Conservation (phyloP, 2,888 invertebrate species). For the Helicoverpa assulta region DNA sequence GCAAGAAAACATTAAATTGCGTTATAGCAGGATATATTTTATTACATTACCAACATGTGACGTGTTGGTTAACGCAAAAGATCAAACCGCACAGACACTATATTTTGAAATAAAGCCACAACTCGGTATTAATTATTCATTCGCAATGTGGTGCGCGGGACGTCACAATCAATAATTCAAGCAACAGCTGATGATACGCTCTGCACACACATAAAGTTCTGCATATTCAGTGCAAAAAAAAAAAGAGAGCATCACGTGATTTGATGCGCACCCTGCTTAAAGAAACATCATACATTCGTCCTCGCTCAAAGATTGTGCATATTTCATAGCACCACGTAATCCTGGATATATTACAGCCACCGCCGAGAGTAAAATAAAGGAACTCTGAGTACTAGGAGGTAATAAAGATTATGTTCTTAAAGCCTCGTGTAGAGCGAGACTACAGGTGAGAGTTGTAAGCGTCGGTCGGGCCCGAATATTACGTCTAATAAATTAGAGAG, state of each 20-base stretch:
- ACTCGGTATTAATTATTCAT: slow-evolving; percentile 68
- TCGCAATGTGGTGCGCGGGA: slow-evolving; percentile 59
- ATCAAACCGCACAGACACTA: slow-evolving; percentile 53
- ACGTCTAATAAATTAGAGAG: slow-evolving; percentile 83
- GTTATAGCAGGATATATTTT: slow-evolving; percentile 44
- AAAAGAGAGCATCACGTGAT: slow-evolving; percentile 61
- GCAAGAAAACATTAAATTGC: slow-evolving; percentile 61
- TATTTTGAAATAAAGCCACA: slow-evolving; percentile 63
- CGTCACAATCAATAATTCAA: slow-evolving; percentile 70
- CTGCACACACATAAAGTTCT: slow-evolving; percentile 51
- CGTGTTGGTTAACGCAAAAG: slow-evolving; percentile 50
- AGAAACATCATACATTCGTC: slow-evolving; percentile 69
- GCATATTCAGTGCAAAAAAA: slow-evolving; percentile 57
- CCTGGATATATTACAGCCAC: slow-evolving; percentile 73
- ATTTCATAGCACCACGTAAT: slow-evolving; percentile 72
- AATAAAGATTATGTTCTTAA: slow-evolving; percentile 85
- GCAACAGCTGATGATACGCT: slow-evolving; percentile 63
- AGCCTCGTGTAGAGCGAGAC: slow-evolving; percentile 69
- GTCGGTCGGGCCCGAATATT: slow-evolving; percentile 78
- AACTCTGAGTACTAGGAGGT: slow-evolving; percentile 74
- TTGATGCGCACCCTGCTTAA: slow-evolving; percentile 63
- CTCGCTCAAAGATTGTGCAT: slow-evolving; percentile 71
- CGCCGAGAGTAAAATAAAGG: slow-evolving; percentile 77
- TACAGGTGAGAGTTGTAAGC: slow-evolving; percentile 68
- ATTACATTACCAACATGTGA: slow-evolving; percentile 27